Conservation (phyloP, 2,888 invertebrate species). For the Criorhina ranunculi region DNA sequence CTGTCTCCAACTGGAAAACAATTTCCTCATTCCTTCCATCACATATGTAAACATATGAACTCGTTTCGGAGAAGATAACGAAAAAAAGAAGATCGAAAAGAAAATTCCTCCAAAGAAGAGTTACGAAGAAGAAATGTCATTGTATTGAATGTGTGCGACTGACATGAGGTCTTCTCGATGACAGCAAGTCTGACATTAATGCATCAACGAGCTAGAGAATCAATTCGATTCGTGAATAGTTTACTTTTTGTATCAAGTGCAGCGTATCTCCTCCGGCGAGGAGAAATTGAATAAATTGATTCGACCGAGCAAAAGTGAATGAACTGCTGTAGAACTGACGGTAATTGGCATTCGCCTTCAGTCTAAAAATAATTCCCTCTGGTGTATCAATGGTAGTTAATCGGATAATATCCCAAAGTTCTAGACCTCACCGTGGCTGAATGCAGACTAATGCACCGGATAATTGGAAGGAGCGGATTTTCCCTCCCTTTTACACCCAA, state of each 20-base stretch:
- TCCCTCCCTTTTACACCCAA: conserved; percentile 12
- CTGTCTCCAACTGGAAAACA: conserved; percentile 34
- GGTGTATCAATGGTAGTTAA: conserved; percentile 40
- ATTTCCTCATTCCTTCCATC: conserved; percentile 40
- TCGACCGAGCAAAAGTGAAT: conserved; percentile 45
- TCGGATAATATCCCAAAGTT: conserved; percentile 41
- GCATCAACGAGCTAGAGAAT: background rate
- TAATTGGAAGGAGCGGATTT: conserved; percentile 7
- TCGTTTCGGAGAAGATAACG: conserved; percentile 7
- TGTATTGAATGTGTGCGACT: background rate
- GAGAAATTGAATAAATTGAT: conserved; percentile 52
- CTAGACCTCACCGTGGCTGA: background rate
- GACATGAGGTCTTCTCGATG: conserved; percentile 29
- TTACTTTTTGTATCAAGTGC: background rate
- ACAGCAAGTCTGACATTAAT: conserved; percentile 1
- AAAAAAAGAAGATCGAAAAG: conserved; percentile 16
- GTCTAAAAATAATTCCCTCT: conserved; percentile 63
- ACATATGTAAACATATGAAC: background rate
- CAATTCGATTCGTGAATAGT: conserved; percentile 20
- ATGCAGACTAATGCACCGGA: background rate
- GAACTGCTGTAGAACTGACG: conserved; percentile 45
- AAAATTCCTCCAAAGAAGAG: conserved; percentile 16
- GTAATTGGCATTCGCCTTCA: conserved; percentile 68
- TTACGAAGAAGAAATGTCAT: background rate
- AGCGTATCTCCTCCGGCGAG: background rate